A percentile compares a stretch with the other conserved stretches of the same genome.
Evolutionary conservation across 2,797 vertebrate genomes (phyloP).

Genomic region (Periparus ater): DNA sequence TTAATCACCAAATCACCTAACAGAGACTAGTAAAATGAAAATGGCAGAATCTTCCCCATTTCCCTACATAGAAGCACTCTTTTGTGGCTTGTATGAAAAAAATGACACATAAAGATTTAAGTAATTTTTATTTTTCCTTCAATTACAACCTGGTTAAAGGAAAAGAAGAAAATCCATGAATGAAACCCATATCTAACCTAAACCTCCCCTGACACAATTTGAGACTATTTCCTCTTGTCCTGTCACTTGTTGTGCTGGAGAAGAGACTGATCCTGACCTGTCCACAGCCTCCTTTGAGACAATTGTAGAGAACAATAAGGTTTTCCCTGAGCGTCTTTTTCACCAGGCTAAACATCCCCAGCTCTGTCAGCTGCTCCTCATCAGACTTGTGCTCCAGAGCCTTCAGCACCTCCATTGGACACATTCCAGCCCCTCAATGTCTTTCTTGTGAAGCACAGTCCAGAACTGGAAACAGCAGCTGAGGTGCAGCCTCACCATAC

Average conservation of each 20-base stretch:
- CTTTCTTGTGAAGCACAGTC: too few species aligned
- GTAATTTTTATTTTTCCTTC: background rate
- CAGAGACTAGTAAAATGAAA: background rate
- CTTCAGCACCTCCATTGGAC: background rate
- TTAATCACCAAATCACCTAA: background rate
- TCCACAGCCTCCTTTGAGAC: background rate
- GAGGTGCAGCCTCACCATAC: background rate
- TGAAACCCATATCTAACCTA: background rate
- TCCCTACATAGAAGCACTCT: background rate
- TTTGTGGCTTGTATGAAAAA: background rate
- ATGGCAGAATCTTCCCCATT: background rate
- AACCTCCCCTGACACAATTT: background rate
- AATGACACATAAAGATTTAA: background rate
- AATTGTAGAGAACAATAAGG: background rate
- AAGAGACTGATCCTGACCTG: background rate
- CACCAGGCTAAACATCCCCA: background rate
- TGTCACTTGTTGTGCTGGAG: background rate
- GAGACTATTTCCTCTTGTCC: background rate
- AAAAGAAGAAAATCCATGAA: background rate
- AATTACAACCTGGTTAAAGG: background rate
- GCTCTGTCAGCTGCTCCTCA: background rate
- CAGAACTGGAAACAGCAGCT: background rate
- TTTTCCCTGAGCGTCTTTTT: background rate
- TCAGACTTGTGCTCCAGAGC: background rate
- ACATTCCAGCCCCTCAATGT: rapidly evolving